These are phyloP conservation scores for Microctonus brassicae DNA, from an alignment of 2,888 invertebrate genomes.

Conservation along the genomic window DNA sequence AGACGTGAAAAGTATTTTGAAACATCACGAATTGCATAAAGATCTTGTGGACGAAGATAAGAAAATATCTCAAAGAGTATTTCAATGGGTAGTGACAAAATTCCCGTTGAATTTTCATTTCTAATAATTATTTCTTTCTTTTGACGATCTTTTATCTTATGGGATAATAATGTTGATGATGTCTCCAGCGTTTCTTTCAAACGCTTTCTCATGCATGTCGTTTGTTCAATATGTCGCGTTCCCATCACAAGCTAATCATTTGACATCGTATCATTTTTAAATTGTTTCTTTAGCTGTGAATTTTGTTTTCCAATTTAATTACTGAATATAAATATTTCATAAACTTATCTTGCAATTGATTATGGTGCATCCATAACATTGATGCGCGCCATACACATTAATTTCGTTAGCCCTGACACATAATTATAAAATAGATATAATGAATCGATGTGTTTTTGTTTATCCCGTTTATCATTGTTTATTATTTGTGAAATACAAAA, in stretches of 20 bases:
- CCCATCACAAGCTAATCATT: slow-evolving; percentile 34
- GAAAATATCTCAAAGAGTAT: slow-evolving; percentile 55
- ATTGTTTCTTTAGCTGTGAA: slow-evolving; percentile 1
- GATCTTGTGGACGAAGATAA: slow-evolving; percentile 51
- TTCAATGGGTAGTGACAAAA: slow-evolving; percentile 53
- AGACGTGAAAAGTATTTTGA: slow-evolving; percentile 52
- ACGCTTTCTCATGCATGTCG: background rate
- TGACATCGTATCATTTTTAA: background rate
- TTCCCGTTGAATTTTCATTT: background rate
- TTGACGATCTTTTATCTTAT: background rate
- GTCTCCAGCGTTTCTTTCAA: background rate
- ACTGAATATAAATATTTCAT: background rate
- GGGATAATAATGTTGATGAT: background rate
- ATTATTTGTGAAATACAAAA: background rate
- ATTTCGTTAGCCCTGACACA: slow-evolving; percentile 44
- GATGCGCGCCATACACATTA: slow-evolving; percentile 40
- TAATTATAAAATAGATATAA: slow-evolving; percentile 27
- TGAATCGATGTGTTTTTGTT: slow-evolving; percentile 25
- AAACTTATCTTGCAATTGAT: slow-evolving; percentile 11
- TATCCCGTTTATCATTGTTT: slow-evolving; percentile 17
- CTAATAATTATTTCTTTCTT: background rate
- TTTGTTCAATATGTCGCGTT: slow-evolving; percentile 36
- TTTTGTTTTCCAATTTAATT: background rate
- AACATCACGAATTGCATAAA: slow-evolving; percentile 49
- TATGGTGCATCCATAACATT: slow-evolving; percentile 33